phyloP scores from a whole-genome alignment of 2,113 vertebrate genomes.

The Thunnus thynnus region DNA sequence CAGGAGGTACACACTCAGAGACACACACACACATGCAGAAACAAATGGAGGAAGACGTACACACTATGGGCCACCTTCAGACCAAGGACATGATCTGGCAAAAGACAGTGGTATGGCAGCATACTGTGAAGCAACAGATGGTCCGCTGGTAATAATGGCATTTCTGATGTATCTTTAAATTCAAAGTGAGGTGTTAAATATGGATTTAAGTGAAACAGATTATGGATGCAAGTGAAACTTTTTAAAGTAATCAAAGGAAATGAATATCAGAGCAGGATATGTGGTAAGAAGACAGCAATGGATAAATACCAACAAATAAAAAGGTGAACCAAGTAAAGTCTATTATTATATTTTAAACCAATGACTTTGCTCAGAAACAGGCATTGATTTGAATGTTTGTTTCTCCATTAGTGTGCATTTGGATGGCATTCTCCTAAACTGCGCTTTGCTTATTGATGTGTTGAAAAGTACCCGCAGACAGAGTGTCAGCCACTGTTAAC shows the following conservation, averaged over 20 bases:
- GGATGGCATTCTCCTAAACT: slow-evolving; percentile 42
- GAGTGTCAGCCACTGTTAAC: slow-evolving; percentile 48
- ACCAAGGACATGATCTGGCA: slow-evolving; percentile 37
- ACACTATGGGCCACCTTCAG: slow-evolving; percentile 49
- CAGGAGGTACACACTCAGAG: slow-evolving; percentile 26
- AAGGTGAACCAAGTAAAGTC: slow-evolving; percentile 21
- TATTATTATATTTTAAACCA: slow-evolving; percentile 39
- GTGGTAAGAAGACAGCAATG: not conserved
- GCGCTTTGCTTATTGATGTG: slow-evolving; percentile 64
- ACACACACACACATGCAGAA: slow-evolving; percentile 22
- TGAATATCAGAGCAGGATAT: not conserved
- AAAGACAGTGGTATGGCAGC: not conserved
- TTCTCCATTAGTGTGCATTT: slow-evolving; percentile 45
- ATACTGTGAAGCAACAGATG: slow-evolving; percentile 55
- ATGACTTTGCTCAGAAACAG: slow-evolving; percentile 26
- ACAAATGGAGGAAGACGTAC: not conserved
- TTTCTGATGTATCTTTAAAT: not conserved
- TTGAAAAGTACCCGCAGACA: slow-evolving; percentile 51
- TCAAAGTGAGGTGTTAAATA: not conserved
- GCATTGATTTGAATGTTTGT: slow-evolving; percentile 19
- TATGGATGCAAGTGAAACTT: too few species aligned
- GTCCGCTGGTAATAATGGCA: slow-evolving; percentile 8
- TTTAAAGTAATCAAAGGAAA: not conserved
- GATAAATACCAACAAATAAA: slow-evolving; percentile 1
- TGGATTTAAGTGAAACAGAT: not conserved